These are phyloP conservation scores for Labeo rohita DNA, from an alignment of 2,113 vertebrate species.

Conservation along the genomic window DNA sequence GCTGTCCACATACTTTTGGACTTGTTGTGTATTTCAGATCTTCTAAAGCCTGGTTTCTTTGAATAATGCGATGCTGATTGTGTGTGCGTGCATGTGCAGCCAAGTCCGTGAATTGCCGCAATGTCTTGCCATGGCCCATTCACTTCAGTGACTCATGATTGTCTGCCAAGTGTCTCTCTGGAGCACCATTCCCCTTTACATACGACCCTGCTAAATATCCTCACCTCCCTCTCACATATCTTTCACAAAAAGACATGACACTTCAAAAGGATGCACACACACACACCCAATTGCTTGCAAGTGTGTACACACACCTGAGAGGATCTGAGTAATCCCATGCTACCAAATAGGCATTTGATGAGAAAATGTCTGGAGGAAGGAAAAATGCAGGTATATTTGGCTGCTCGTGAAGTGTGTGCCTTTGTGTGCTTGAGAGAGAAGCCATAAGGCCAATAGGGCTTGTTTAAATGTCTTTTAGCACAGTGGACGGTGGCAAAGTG, in stretches of 20 bases:
- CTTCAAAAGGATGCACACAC: not conserved
- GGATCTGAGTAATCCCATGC: conserved; percentile 24
- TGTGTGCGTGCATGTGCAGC: not conserved
- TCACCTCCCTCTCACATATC: conserved; percentile 4
- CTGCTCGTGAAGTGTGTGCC: not conserved
- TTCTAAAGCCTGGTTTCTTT: not conserved
- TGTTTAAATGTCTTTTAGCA: conserved; percentile 47
- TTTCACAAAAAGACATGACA: conserved; percentile 7
- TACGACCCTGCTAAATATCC: conserved; percentile 34
- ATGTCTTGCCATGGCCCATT: conserved; percentile 29
- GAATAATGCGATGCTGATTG: not conserved
- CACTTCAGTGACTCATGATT: conserved; percentile 35
- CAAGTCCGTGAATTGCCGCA: conserved; percentile 14
- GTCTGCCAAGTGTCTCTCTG: conserved; percentile 46
- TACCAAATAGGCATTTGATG: conserved; percentile 42
- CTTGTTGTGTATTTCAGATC: not conserved
- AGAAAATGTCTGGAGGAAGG: conserved; percentile 20
- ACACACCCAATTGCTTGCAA: not conserved
- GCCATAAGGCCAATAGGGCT: not conserved
- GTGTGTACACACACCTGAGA: not conserved
- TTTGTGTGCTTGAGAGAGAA: conserved; percentile 17
- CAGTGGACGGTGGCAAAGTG: conserved; percentile 14
- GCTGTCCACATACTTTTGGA: not conserved
- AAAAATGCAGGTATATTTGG: not conserved
- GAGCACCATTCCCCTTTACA: conserved; percentile 43